phyloP scores from a whole-genome alignment of 2,888 invertebrate species.

The Chrysolina haemoptera region DNA sequence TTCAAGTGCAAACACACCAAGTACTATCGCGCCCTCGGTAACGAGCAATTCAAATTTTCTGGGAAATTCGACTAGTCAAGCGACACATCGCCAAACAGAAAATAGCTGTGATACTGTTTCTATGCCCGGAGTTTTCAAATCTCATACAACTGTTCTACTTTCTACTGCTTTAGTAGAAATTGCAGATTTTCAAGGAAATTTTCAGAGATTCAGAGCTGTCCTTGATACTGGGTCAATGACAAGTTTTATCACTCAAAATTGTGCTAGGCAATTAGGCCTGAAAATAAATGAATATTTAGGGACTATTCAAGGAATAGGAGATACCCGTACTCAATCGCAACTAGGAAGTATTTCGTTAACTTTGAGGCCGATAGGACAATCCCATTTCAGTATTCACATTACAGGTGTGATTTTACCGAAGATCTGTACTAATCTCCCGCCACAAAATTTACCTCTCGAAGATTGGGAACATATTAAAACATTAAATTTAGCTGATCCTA shows the following conservation, averaged over 20 bases:
- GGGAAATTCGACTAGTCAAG: not conserved
- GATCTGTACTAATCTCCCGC: not conserved
- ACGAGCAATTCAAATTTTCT: not conserved
- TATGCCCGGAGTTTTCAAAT: not conserved
- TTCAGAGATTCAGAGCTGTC: not conserved
- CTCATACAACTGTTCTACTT: not conserved
- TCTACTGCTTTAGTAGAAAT: not conserved
- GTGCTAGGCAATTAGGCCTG: not conserved
- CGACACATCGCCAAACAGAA: not conserved
- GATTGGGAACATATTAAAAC: conserved; percentile 1
- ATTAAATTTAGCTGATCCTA: not conserved
- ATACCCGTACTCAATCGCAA: not conserved
- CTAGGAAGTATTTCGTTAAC: not conserved
- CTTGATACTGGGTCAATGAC: not conserved
- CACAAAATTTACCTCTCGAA: not conserved
- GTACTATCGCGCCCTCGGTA: not conserved
- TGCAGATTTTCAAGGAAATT: not conserved
- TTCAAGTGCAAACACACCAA: not conserved
- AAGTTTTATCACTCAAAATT: not conserved
- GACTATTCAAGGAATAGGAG: not conserved
- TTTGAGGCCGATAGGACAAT: not conserved
- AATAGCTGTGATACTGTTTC: not conserved
- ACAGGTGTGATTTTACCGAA: not conserved
- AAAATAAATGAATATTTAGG: not conserved
- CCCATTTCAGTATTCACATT: not conserved